Evolutionary conservation across 2,113 vertebrate species (phyloP).

Genomic region (Petaurus breviceps): DNA sequence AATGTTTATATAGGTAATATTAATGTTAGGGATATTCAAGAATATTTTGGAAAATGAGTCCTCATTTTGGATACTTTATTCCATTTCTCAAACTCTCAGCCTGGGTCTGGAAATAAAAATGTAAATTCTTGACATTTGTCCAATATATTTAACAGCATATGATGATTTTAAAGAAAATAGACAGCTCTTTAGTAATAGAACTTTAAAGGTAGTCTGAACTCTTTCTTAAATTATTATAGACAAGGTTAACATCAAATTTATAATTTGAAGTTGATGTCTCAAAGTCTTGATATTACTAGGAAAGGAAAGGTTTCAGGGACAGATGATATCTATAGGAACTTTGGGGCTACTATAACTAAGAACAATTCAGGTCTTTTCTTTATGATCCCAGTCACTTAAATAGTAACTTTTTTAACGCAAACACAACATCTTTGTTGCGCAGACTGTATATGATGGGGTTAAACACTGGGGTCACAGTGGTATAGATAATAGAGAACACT

Average conservation of each 20-base stretch:
- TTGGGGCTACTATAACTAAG: background rate
- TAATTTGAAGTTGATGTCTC: no score
- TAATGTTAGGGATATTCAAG: background rate
- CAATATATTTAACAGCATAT: background rate
- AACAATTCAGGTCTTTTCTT: background rate
- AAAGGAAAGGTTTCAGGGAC: background rate
- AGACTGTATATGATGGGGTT: conserved; percentile 15
- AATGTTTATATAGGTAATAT: background rate
- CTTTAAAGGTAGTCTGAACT: background rate
- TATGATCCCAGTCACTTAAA: background rate
- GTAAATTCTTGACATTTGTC: background rate
- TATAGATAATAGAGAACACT: conserved; percentile 2
- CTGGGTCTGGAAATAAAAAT: background rate
- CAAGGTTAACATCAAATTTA: background rate
- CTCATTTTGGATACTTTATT: background rate
- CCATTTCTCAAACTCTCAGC: background rate
- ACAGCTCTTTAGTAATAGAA: background rate
- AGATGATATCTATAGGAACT: background rate
- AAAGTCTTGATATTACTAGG: no score
- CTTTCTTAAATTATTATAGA: background rate
- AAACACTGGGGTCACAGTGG: background rate
- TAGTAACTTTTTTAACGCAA: background rate
- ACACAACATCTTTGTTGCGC: background rate
- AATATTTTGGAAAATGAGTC: background rate
- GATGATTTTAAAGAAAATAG: background rate